phyloP scores from a whole-genome alignment of 2,113 vertebrate genomes.

The Trematocara macrostoma region DNA sequence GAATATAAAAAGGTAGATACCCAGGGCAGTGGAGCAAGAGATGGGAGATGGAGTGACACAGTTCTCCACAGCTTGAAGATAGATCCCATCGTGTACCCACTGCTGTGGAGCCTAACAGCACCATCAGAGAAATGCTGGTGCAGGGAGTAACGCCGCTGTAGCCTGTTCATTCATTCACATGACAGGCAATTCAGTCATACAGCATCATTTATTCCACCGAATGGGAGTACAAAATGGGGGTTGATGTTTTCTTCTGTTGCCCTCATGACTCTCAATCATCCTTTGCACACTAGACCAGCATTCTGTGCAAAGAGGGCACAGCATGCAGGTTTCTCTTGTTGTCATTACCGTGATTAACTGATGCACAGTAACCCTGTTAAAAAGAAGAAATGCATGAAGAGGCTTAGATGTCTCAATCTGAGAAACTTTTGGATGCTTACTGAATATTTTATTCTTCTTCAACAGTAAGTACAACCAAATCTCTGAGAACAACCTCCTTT shows the following conservation, averaged over 20 bases:
- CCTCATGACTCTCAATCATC: not conserved
- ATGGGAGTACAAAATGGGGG: not conserved
- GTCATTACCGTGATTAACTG: not conserved
- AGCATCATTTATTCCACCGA: conserved; percentile 26
- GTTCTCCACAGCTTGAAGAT: not conserved
- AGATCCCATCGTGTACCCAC: conserved; percentile 11
- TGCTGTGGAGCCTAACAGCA: not conserved
- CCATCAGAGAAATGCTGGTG: conserved; percentile 15
- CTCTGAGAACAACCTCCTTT: not conserved
- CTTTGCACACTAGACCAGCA: not conserved
- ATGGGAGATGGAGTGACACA: conserved; percentile 6
- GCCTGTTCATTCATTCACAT: conserved; percentile 37
- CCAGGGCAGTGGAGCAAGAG: not conserved
- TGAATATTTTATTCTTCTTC: conserved; percentile 36
- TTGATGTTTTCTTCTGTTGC: not conserved
- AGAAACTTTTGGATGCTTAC: not conserved
- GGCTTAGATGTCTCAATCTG: not conserved
- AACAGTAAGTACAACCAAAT: not conserved
- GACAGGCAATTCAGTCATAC: conserved; percentile 25
- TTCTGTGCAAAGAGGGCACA: not conserved
- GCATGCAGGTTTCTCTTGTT: not conserved
- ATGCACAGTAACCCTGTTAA: not conserved
- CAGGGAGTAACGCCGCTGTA: not conserved
- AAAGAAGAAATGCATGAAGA: not conserved
- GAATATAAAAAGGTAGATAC: conserved; percentile 4